Conservation (phyloP, 2,797 vertebrate species). For the Paedocypris micromegethes region DNA sequence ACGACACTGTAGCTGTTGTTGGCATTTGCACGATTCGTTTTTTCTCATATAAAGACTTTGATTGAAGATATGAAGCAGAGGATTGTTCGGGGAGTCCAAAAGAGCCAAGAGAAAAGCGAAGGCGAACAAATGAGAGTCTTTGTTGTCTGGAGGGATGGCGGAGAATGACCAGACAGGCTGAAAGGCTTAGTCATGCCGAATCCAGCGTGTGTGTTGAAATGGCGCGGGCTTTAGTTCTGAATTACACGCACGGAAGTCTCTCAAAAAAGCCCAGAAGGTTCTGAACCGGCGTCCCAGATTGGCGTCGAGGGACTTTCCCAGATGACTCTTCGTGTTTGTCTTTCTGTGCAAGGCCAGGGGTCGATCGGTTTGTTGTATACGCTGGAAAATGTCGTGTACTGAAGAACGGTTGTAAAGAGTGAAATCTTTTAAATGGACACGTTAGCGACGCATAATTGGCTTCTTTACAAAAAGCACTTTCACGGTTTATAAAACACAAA, state of each 20-base stretch:
- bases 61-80: conserved; percentile 22
- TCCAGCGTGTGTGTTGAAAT: conserved; percentile 9
- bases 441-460: background rate
- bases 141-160: conserved; percentile 37
- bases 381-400: background rate
- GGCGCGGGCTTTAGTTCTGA: background rate
- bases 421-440: conserved; percentile 4
- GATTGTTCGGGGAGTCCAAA: conserved; percentile 16
- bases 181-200: conserved; percentile 15
- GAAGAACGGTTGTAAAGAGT: background rate
- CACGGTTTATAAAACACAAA: no score
- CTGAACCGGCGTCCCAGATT: conserved; percentile 6
- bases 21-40: conserved; percentile 21
- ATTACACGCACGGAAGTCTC: background rate
- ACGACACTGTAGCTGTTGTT: conserved; percentile 2
- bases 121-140: conserved; percentile 19
- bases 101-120: conserved; percentile 21
- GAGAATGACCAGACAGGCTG: conserved; percentile 31
- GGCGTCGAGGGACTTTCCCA: conserved; percentile 53
- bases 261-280: conserved; percentile 4
- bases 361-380: conserved; percentile 21
- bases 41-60: conserved; percentile 27
- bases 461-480: no score
- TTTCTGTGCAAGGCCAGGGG: conserved; percentile 12
- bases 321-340: conserved; percentile 37